These are phyloP conservation scores for Diadumene lineata DNA, from an alignment of 92 coral and sea anemone species.

Conservation along the genomic window DNA sequence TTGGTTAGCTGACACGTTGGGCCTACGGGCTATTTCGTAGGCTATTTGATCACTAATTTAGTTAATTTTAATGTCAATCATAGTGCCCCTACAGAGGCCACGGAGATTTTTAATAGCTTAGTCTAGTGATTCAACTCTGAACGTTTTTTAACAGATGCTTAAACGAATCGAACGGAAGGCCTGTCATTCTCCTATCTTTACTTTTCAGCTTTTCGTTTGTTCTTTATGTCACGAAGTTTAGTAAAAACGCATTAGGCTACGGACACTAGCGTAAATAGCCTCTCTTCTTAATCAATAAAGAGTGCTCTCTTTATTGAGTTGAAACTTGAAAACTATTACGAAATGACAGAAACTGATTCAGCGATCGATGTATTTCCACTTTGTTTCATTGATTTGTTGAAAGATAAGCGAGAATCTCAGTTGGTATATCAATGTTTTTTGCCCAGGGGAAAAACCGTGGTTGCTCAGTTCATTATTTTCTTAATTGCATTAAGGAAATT, in stretches of 20 bases:
- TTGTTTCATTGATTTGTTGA: not conserved
- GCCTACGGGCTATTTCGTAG: constrained; percentile 76
- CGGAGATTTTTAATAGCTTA: constrained; percentile 50
- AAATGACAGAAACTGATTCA: too few species aligned
- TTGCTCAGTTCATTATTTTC: too few species aligned
- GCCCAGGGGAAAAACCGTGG: too few species aligned
- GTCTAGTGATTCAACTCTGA: constrained; percentile 36
- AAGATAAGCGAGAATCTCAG: too few species aligned
- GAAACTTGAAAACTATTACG: too few species aligned
- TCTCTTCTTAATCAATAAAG: not conserved
- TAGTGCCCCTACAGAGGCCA: constrained; percentile 36
- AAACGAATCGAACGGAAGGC: constrained; percentile 31
- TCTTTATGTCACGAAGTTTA: constrained; percentile 20
- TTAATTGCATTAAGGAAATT: too few species aligned
- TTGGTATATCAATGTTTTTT: not conserved
- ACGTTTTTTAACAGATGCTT: constrained; percentile 62
- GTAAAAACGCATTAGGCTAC: not conserved
- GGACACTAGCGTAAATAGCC: constrained; percentile 5
- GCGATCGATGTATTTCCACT: too few species aligned
- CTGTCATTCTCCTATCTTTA: constrained; percentile 12
- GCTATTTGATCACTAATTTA: constrained; percentile 79
- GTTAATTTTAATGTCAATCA: constrained; percentile 90
- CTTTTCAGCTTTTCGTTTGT: constrained; percentile 23
- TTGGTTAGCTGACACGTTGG: constrained; percentile 48
- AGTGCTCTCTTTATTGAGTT: not conserved